Evolutionary conservation across 1,140 invertebrate genomes (phyloP).

Genomic region (Homalodisca vitripennis): DNA sequence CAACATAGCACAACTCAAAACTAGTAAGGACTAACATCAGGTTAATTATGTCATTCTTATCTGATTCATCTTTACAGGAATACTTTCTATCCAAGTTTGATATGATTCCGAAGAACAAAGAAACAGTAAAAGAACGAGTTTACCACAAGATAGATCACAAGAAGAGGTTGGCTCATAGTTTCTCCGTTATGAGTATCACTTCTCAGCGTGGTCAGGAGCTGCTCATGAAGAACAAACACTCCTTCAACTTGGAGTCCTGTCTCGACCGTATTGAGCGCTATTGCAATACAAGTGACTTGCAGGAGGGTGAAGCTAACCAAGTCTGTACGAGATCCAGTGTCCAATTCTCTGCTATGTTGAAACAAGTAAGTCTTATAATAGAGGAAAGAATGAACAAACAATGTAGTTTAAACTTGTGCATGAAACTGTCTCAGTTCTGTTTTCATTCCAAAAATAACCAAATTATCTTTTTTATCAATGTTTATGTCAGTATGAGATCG

Average conservation of each 20-base stretch:
- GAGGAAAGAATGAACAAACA: too few species aligned
- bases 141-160: not conserved
- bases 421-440: too few species aligned
- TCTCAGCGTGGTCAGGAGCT: not conserved
- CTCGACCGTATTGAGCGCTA: not conserved
- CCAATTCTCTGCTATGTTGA: not conserved
- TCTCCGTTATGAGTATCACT: not conserved
- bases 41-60: too few species aligned
- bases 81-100: not conserved
- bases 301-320: not conserved
- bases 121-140: not conserved
- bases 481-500: too few species aligned
- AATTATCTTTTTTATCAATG: too few species aligned
- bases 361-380: too few species aligned
- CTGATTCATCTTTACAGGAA: too few species aligned
- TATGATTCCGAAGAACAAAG: not conserved
- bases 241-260: not conserved
- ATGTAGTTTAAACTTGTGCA: too few species aligned
- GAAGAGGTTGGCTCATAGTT: not conserved
- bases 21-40: too few species aligned
- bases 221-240: not conserved
- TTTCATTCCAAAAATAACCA: too few species aligned
- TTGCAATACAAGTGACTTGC: not conserved
- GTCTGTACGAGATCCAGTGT: not conserved
- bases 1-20: too few species aligned